Conservation (phyloP, 2,797 vertebrate genomes). For the Mus spretus region DNA sequence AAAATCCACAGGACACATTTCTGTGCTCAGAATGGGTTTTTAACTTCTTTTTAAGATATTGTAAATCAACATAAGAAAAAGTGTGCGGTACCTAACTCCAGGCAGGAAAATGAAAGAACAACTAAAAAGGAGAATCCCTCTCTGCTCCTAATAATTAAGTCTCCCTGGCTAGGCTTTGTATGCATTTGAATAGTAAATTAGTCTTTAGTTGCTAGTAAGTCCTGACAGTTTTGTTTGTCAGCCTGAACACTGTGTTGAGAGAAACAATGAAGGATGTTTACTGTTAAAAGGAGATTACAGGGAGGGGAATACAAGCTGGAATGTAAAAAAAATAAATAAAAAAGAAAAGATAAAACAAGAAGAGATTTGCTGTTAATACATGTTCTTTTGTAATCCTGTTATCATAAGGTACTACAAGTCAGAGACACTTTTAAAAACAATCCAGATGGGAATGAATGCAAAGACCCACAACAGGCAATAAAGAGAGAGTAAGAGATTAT, state of each 20-base stretch:
- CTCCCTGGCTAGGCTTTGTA: slow-evolving; percentile 53
- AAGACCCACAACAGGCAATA: too few relatives aligned
- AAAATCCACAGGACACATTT: slow-evolving; percentile 74
- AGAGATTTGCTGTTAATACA: not conserved
- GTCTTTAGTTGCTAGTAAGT: slow-evolving; percentile 54
- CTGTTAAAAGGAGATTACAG: slow-evolving; percentile 19
- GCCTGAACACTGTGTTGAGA: slow-evolving; percentile 17
- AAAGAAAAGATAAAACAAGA: not conserved
- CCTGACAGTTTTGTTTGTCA: slow-evolving; percentile 59
- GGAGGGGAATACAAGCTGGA: too few relatives aligned
- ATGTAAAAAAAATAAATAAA: too few relatives aligned
- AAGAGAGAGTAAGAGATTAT: too few relatives aligned
- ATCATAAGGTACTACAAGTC: not conserved
- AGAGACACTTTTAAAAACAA: not conserved
- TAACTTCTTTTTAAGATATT: slow-evolving; percentile 57
- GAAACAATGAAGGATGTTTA: slow-evolving; percentile 49
- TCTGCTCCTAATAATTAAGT: slow-evolving; percentile 59
- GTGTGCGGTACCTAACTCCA: slow-evolving; percentile 37
- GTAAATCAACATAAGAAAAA: slow-evolving; percentile 70
- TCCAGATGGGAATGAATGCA: not conserved
- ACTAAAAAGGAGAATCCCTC: slow-evolving; percentile 46
- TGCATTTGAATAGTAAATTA: slow-evolving; percentile 75
- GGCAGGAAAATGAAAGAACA: slow-evolving; percentile 72
- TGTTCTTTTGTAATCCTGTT: not conserved
- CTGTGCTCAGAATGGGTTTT: slow-evolving; percentile 54